phyloP scores from a whole-genome alignment of 1,140 invertebrate genomes.

The Dinoponera quadriceps region DNA sequence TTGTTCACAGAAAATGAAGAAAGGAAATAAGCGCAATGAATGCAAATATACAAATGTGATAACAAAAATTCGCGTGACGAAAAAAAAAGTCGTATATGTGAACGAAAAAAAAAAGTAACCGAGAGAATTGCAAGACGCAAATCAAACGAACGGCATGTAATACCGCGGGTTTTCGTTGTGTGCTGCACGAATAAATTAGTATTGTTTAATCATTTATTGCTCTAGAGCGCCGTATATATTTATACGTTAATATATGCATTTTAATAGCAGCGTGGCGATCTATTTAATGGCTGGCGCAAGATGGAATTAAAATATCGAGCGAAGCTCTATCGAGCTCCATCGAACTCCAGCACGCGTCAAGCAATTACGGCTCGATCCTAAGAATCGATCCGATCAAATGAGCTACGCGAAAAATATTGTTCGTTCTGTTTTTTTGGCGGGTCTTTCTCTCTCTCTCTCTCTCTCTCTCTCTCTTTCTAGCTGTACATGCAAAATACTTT shows the following conservation, averaged over 20 bases:
- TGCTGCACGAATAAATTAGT: constrained; percentile 61
- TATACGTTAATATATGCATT: constrained; percentile 37
- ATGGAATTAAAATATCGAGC: constrained; percentile 20
- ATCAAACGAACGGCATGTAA: neutral
- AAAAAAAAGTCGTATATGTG: neutral
- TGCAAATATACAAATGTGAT: neutral
- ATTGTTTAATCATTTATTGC: constrained; percentile 74
- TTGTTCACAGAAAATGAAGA: neutral
- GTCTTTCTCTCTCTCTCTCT: neutral
- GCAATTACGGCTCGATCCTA: constrained; percentile 30
- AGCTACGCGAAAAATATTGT: constrained; percentile 51
- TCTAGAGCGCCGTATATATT: constrained; percentile 57
- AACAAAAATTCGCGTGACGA: neutral
- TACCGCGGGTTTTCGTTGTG: constrained; percentile 44
- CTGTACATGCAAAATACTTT: constrained; percentile 47
- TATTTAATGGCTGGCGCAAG: constrained; percentile 34
- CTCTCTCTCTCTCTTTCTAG: constrained; percentile 12
- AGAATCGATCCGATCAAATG: constrained; percentile 23
- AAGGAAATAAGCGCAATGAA: neutral
- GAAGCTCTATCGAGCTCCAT: constrained; percentile 41
- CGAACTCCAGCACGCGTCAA: too few relatives aligned
- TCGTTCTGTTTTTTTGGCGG: constrained; percentile 42
- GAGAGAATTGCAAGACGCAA: constrained; percentile 9
- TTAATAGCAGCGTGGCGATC: constrained; percentile 46
- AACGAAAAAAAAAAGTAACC: constrained; percentile 7